Conservation (phyloP, 1,140 invertebrate genomes). For the Euwallacea fornicatus region DNA sequence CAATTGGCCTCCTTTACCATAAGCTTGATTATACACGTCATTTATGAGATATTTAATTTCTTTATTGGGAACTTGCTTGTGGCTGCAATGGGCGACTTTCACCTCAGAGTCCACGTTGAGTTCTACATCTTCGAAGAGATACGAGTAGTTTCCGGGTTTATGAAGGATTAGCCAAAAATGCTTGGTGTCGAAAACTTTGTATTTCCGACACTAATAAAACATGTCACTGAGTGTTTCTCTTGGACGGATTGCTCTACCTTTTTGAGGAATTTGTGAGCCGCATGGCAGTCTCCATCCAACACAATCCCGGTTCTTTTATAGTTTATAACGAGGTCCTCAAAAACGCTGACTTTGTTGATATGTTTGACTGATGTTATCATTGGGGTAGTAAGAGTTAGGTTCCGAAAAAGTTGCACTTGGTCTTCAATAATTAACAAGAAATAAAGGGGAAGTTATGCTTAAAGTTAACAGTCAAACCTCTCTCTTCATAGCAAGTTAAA, state of each 20-base stretch:
- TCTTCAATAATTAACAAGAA: too few species aligned
- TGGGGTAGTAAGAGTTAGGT: too few species aligned
- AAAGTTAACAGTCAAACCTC: background rate
- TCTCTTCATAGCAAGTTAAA: slow-evolving; percentile 12
- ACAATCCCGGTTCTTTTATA: slow-evolving; percentile 26
- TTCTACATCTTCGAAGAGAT: slow-evolving; percentile 37
- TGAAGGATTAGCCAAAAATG: slow-evolving; percentile 43
- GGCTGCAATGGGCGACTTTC: slow-evolving; percentile 25
- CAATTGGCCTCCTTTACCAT: slow-evolving; percentile 56
- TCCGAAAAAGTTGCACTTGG: too few species aligned
- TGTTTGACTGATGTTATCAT: background rate
- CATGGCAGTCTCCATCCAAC: slow-evolving; percentile 24
- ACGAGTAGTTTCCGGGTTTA: slow-evolving; percentile 15
- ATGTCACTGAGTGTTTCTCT: background rate
- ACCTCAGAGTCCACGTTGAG: slow-evolving; percentile 43
- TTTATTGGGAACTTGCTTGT: slow-evolving; percentile 6
- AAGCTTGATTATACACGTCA: slow-evolving; percentile 55
- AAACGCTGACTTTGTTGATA: slow-evolving; percentile 17
- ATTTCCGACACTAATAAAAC: slow-evolving; percentile 38
- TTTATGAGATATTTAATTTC: slow-evolving; percentile 30
- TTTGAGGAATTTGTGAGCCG: slow-evolving; percentile 12
- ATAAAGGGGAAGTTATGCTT: too few species aligned
- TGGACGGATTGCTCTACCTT: background rate
- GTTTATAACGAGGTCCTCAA: slow-evolving; percentile 6
- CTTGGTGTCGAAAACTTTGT: slow-evolving; percentile 38